These are phyloP conservation scores for Turdus rufiventris DNA, from an alignment of 2,113 vertebrate species.

Conservation along the genomic window DNA sequence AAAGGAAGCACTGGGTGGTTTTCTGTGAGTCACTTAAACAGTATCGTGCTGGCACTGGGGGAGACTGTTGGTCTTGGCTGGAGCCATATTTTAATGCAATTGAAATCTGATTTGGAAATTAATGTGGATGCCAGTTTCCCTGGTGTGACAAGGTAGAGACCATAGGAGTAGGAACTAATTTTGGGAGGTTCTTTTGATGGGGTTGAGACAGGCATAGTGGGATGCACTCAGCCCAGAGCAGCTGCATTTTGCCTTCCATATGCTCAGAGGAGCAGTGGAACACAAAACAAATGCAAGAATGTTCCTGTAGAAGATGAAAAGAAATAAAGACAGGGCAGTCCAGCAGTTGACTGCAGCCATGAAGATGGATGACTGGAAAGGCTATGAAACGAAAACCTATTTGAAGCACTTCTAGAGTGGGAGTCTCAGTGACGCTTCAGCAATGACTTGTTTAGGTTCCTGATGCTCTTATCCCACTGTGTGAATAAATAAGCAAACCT, in stretches of 20 bases:
- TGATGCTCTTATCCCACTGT: neutral
- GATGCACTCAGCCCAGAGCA: neutral
- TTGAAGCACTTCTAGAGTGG: neutral
- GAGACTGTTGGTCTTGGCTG: neutral
- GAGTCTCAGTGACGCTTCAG: neutral
- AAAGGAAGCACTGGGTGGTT: neutral
- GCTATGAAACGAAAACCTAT: neutral
- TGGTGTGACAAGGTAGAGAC: neutral
- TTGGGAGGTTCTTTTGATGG: neutral
- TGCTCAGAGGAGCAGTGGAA: neutral
- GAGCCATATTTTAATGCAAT: neutral
- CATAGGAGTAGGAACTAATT: neutral
- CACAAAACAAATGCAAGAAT: neutral
- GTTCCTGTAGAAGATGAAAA: neutral
- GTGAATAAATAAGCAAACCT: constrained; percentile 39
- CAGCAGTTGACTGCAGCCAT: neutral
- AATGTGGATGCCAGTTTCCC: neutral
- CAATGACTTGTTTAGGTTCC: neutral
- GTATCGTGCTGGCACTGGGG: neutral
- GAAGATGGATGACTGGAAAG: neutral
- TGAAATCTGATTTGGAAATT: neutral
- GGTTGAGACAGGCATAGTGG: neutral
- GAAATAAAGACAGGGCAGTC: neutral
- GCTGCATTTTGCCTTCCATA: neutral
- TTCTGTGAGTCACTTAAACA: neutral